phyloP scores from a whole-genome alignment of 2,888 invertebrate genomes.

The Lepidocyrtinus sp. region DNA sequence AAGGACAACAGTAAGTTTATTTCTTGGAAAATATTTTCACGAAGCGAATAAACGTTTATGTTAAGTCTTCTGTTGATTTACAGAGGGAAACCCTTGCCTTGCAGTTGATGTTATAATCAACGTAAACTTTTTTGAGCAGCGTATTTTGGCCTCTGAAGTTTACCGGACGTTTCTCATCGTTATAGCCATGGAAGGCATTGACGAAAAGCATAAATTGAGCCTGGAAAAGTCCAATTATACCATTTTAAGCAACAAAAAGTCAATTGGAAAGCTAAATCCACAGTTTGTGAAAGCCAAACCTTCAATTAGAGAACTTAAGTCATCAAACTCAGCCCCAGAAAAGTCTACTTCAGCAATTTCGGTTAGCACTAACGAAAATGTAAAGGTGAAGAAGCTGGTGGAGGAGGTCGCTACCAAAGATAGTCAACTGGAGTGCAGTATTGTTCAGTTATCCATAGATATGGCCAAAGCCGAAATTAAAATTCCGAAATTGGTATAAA shows the following conservation, averaged over 20 bases:
- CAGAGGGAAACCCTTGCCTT: slow-evolving; percentile 73
- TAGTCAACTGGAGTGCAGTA: slow-evolving; percentile 58
- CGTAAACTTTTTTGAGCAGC: slow-evolving; percentile 72
- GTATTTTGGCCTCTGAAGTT: slow-evolving; percentile 72
- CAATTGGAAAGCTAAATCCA: slow-evolving; percentile 66
- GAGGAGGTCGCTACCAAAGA: slow-evolving; percentile 60
- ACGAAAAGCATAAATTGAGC: slow-evolving; percentile 72
- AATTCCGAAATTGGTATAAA: slow-evolving; percentile 63
- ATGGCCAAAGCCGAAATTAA: slow-evolving; percentile 65
- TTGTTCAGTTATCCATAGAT: slow-evolving; percentile 55
- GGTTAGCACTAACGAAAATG: not conserved
- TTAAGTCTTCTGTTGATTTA: not conserved
- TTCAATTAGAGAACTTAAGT: slow-evolving; percentile 61
- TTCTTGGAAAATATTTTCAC: too few relatives aligned
- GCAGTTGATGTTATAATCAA: slow-evolving; percentile 74
- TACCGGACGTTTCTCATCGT: slow-evolving; percentile 73
- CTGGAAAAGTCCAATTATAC: slow-evolving; percentile 71
- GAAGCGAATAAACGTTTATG: not conserved
- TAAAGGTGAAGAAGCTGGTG: slow-evolving; percentile 38
- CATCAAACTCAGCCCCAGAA: not conserved
- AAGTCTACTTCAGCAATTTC: not conserved
- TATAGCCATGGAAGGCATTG: slow-evolving; percentile 73
- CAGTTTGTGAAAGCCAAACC: slow-evolving; percentile 67
- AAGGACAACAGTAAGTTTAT: slow-evolving; percentile 73
- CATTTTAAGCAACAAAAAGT: slow-evolving; percentile 62